These are phyloP conservation scores for Aurelia coerulea DNA, from an alignment of 30 jellyfish, hydroid and myxozoan species.

Conservation along the genomic window DNA sequence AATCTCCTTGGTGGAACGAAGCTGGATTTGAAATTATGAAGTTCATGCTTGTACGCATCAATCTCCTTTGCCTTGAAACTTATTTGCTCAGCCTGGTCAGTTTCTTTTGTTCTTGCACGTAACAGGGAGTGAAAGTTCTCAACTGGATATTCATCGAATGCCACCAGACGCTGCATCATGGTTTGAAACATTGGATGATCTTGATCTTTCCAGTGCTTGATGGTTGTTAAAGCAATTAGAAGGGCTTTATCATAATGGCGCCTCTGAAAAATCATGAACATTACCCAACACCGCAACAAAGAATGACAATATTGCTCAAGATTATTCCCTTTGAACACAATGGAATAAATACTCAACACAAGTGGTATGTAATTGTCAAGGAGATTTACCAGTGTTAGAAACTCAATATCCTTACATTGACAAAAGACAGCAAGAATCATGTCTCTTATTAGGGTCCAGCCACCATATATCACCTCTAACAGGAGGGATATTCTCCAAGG, in stretches of 20 bases:
- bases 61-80: too few species aligned
- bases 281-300: constrained; percentile 32
- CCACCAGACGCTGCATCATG: constrained; percentile 17
- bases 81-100: constrained; percentile 40
- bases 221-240: constrained; percentile 2
- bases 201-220: not conserved
- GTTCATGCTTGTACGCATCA: constrained; percentile 56
- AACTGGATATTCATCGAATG: too few species aligned
- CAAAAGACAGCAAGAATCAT: too few species aligned
- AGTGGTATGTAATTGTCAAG: too few species aligned
- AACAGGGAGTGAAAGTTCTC: constrained; percentile 29
- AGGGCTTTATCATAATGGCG: constrained; percentile 22
- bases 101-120: constrained; percentile 30
- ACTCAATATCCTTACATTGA: too few species aligned
- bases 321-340: too few species aligned
- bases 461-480: too few species aligned
- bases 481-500: too few species aligned
- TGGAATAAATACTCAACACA: too few species aligned
- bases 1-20: constrained; percentile 48
- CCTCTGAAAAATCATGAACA: constrained; percentile 27
- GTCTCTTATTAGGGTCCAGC: too few species aligned
- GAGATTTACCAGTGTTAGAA: too few species aligned
- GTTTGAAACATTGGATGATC: constrained; percentile 25
- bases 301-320: constrained; percentile 17
- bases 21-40: constrained; percentile 39